A percentile compares a stretch with the other conserved stretches of the same genome.
Evolutionary conservation across 2,113 vertebrate genomes (phyloP).

Genomic region (Ceratotherium simum): DNA sequence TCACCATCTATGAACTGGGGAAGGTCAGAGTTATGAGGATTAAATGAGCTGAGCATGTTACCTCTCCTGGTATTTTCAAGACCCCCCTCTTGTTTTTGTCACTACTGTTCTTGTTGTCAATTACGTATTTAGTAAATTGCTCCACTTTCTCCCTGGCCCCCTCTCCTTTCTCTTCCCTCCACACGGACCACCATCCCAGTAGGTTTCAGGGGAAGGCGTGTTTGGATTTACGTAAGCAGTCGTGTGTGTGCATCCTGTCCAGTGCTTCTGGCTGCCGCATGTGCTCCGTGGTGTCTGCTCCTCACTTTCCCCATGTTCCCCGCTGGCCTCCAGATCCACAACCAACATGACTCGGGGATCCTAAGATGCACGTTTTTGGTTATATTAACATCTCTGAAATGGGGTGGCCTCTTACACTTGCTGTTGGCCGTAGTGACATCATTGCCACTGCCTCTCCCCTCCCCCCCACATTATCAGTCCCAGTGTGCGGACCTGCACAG

Average conservation of each 20-base stretch:
- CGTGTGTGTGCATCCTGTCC: background rate
- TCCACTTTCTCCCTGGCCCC: background rate
- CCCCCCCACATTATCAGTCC: accelerated
- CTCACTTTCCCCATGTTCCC: background rate
- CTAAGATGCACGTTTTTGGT: background rate
- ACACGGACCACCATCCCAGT: background rate
- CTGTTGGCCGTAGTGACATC: accelerated
- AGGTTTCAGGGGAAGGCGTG: background rate
- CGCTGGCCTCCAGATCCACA: background rate
- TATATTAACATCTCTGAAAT: background rate
- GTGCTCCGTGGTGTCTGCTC: accelerated
- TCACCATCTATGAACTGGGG: background rate
- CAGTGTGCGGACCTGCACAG: background rate
- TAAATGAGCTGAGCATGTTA: background rate
- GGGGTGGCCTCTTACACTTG: too few relatives aligned
- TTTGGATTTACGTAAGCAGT: background rate
- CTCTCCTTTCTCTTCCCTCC: background rate
- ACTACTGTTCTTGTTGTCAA: background rate
- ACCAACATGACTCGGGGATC: background rate
- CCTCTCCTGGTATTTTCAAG: background rate
- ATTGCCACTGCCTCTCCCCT: accelerated
- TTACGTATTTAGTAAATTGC: background rate
- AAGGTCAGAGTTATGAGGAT: background rate
- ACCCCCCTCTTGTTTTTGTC: too few relatives aligned
- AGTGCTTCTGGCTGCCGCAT: background rate